Conservation (phyloP, 2,797 vertebrate genomes). For the Adrianichthys oophorus region DNA sequence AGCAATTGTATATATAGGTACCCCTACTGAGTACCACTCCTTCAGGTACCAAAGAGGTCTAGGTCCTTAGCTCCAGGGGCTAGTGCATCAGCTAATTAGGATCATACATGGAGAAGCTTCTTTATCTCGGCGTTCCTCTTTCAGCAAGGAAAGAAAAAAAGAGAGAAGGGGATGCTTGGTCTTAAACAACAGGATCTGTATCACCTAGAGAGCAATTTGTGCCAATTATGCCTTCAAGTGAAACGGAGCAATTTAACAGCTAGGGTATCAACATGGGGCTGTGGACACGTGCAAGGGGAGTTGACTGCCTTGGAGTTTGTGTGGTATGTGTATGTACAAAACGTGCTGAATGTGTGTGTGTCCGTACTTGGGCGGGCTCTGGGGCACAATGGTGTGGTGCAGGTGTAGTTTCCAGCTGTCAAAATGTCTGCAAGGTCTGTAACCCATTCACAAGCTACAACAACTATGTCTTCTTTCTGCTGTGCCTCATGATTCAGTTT, state of each 20-base stretch:
- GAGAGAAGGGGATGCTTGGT: slow-evolving; percentile 71
- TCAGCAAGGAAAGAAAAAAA: slow-evolving; percentile 63
- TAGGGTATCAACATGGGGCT: slow-evolving; percentile 82
- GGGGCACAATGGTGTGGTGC: slow-evolving; percentile 69
- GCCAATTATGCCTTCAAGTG: slow-evolving; percentile 83
- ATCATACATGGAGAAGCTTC: slow-evolving; percentile 68
- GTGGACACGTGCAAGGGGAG: slow-evolving; percentile 79
- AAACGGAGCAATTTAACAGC: slow-evolving; percentile 84
- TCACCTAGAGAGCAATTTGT: slow-evolving; percentile 85
- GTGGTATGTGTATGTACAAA: slow-evolving; percentile 40
- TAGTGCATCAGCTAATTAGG: slow-evolving; percentile 77
- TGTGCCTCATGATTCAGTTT: neutral
- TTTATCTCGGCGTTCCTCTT: slow-evolving; percentile 70
- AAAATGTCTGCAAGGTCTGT: slow-evolving; percentile 69
- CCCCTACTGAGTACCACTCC: slow-evolving; percentile 74
- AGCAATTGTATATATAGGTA: slow-evolving; percentile 70
- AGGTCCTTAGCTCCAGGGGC: slow-evolving; percentile 77
- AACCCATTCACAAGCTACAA: slow-evolving; percentile 54
- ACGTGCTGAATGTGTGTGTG: slow-evolving; percentile 43
- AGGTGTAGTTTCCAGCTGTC: slow-evolving; percentile 83
- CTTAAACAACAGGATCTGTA: slow-evolving; percentile 84
- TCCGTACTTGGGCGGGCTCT: slow-evolving; percentile 45
- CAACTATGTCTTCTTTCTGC: slow-evolving; percentile 27
- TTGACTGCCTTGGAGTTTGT: slow-evolving; percentile 65
- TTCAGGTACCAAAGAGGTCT: slow-evolving; percentile 78